Evolutionary conservation across 2,797 vertebrate genomes (phyloP).

Genomic region (Oryzias sinensis): DNA sequence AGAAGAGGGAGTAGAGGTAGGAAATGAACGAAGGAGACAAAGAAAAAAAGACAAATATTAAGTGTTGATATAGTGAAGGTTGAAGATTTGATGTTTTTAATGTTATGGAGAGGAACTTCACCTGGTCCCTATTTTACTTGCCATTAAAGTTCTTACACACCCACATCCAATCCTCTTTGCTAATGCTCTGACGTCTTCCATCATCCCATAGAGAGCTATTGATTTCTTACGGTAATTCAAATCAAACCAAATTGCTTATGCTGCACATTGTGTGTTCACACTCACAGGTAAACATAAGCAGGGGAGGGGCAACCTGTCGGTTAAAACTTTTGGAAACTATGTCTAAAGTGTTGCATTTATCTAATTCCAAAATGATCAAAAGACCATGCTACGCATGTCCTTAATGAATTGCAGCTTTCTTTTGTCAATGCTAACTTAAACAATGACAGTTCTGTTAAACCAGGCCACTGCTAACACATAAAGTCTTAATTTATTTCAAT

Average conservation of each 20-base stretch:
- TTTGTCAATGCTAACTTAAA: not conserved
- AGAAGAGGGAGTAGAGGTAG: constrained; percentile 5
- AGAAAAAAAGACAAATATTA: not conserved
- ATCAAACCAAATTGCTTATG: constrained; percentile 51
- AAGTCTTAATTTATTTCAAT: not conserved
- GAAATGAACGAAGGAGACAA: constrained; percentile 10
- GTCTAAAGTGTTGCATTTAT: too few relatives aligned
- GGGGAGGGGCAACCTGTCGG: too few relatives aligned
- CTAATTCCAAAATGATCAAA: too few relatives aligned
- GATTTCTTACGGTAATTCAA: constrained; percentile 64
- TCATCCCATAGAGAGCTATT: constrained; percentile 63
- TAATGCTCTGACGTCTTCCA: constrained; percentile 65
- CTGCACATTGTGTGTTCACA: constrained; percentile 5
- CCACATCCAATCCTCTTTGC: constrained; percentile 65
- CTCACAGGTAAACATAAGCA: not conserved
- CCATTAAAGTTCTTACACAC: constrained; percentile 61
- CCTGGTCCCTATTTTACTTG: constrained; percentile 29
- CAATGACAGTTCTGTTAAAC: not conserved
- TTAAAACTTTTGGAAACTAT: too few relatives aligned
- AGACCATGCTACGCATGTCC: too few relatives aligned
- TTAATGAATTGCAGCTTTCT: too few relatives aligned
- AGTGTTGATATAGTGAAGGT: constrained; percentile 1
- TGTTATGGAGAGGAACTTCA: constrained; percentile 16
- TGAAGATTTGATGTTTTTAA: constrained; percentile 13
- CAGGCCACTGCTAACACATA: not conserved